Base-by-base conservation (phyloP, 2,797 vertebrate genomes). In the Heteromormyrus szaboi region DNA sequence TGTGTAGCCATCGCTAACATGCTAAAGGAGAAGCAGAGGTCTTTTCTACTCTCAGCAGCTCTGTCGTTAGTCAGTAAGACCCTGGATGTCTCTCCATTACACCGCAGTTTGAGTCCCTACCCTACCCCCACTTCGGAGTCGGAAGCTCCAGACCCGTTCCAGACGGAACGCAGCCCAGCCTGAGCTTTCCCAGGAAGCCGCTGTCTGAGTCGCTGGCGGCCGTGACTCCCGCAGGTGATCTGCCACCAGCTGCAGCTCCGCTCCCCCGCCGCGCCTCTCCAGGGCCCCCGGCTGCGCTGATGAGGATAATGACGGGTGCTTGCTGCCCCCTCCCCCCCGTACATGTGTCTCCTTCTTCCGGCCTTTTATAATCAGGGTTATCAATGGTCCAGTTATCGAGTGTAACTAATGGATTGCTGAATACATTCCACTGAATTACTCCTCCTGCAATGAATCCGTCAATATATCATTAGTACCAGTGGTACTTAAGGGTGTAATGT, bases 401-500 rank as follows among this genome's bases (percentile, higher is more conserved):
- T 88, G 51, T 90, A 84, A 25, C 89, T 91, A 92, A 92, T 89
- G 91, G 91, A 89, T 54, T 68, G 51, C 83, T 68, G 91, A 92
- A 92, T 91, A 88, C 91, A 92, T 90, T 90, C 89, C 89, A 90
- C 91, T 84, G 81, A 6, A 87, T 72, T 88, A 62, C 62, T 87
- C 89, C 54, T 81, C 46, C 14, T 88, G 14, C 33, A 81, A 85
- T 88, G 79, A 90, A 87, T 62, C 90, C 72, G 22, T 88, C 65
- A 46, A 85, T 92, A 91, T 90, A 93, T 93, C 91, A 90, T 89
- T 90, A 90, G 88, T 90, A 37, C 79, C 53, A 91, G 91, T 93
- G 91, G 65, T 89, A 91, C 92, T 92, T 86, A 50, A 53, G 91
- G 90, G 88, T 86, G 72, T 51, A 68, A 53, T 89, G 88, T 91